phyloP scores from a whole-genome alignment of 1,140 invertebrate species.

The Pseudomyrmex sp. region DNA sequence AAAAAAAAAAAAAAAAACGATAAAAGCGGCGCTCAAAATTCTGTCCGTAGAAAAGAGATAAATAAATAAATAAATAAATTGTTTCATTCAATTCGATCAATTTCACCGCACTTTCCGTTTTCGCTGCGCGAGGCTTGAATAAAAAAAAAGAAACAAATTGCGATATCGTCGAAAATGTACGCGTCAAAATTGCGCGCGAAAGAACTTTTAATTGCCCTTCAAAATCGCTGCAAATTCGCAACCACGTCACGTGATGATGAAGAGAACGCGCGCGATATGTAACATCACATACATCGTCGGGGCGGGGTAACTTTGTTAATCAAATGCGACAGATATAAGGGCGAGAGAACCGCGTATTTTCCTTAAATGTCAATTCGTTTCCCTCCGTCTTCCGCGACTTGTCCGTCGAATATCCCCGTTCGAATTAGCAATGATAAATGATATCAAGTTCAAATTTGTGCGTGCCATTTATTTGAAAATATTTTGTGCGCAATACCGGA shows the following conservation, averaged over 20 bases:
- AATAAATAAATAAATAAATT: conserved; percentile 16
- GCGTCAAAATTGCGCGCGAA: conserved; percentile 3
- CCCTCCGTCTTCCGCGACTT: too few relatives aligned
- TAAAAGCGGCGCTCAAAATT: not conserved
- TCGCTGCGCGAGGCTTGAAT: not conserved
- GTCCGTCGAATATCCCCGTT: conserved; percentile 36
- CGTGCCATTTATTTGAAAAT: too few relatives aligned
- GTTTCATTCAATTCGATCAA: not conserved
- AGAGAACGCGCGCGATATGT: conserved; percentile 43
- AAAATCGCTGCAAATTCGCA: conserved; percentile 49
- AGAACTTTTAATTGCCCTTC: conserved; percentile 61
- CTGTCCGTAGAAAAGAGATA: not conserved
- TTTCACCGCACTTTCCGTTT: not conserved
- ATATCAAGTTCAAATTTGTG: too few relatives aligned
- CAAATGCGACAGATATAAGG: conserved; percentile 53
- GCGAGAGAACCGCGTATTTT: conserved; percentile 18
- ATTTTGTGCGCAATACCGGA: too few relatives aligned
- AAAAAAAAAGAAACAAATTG: not conserved
- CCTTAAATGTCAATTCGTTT: conserved; percentile 10
- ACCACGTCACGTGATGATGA: conserved; percentile 55
- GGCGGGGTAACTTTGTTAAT: conserved; percentile 72
- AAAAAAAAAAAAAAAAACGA: not conserved
- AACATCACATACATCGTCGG: conserved; percentile 67
- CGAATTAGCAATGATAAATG: too few relatives aligned
- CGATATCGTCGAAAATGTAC: not conserved